Base-by-base conservation (phyloP, 2,888 invertebrate genomes). In the Didymodactylos carnosus region DNA sequence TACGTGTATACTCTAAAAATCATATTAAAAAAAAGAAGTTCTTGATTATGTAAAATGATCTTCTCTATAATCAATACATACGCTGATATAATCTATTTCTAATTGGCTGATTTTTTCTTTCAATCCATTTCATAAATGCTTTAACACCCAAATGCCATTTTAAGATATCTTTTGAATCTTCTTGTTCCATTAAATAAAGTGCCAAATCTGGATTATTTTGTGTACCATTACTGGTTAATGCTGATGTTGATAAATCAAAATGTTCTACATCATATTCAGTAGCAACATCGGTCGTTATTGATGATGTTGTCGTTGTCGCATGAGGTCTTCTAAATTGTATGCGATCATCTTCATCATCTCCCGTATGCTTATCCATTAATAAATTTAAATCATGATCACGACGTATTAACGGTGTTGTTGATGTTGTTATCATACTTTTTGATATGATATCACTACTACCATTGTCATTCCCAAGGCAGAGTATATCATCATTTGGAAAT, bases 1-100 rank as follows among this genome's bases (percentile, higher is more conserved):
- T 91, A 91, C 0, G 89, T 87, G 83, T 93, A 35, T 29, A 13
- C 35, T 27, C 53, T 62, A 62, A 16, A 16, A 16, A 7, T 49
- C 23, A 6, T 23, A 4, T 23, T 23, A n/a, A 49, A 23, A 49
- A n/a, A 23, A 29, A 4, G 8, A 10, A 16, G 1, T 14, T 19
- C 14, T 6, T 16, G 16, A 29, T 16, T 29, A 29, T 29, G 7
- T 2, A 5, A 62, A 35, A n/a, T 53, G n/a, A n/a, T n/a, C n/a
- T n/a, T n/a, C n/a, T n/a, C n/a, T n/a, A 53, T 23, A 35, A 5
- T 4, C 23, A 1, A 25, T 2, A n/a, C n/a, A 35, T 25, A 51
- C 39, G 27, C 29, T 39, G 53, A 35, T n/a, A 25, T 27, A 29
- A 14, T 40, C 19, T 49, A 39, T 29, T 29, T 51, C 53, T 71